Base-by-base conservation (phyloP, 2,888 invertebrate genomes). In the Coelinius sp. region DNA sequence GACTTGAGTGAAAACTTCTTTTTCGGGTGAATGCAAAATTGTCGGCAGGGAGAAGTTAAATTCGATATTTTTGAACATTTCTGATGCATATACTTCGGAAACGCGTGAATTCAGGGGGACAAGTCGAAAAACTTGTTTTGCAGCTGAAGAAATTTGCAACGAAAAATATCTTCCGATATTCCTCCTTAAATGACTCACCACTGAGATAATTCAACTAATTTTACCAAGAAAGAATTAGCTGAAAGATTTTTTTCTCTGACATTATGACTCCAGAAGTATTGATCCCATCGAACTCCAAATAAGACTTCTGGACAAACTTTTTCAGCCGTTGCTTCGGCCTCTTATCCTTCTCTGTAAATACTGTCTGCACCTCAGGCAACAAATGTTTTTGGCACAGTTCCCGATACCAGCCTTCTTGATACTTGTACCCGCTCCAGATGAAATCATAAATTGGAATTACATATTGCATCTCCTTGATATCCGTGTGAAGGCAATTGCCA, bases 381-480 rank as follows among this genome's bases (percentile, higher is more conserved):
- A 59, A 59, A 59, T 59, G 59, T 35, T 59, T 59, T 59, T 59
- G 59, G 59, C 59, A 59, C 59, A 17, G 31, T 14, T 35, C 31
- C 35, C 59, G n/a, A n/a, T 59, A 31, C 35, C 56, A 56, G 12
- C 56, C 14, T 25, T 31, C 31, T 35, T 56, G 27, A 31, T 59
- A 35, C 31, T 59, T 31, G 59, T 35, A 59, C 59, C 14, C 35
- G 35, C 56, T 56, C 25, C 59, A 59, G 31, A 59, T 59, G 59
- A 59, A 59, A 59, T 59, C 31, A 35, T 59, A 59, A 59, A 59
- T 59, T 59, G 31, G 8, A 27, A 17, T 35, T 59, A 59, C 59
- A 59, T 59, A 59, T 59, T 59, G 59, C 59, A 59, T 31, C 59
- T 35, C 35, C 59, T 59, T 59, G 59, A 59, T 59, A 59, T 14